Evolutionary conservation across 53 echinoderm and acorn worm species (phyloP).

Genomic region (Mesocentrotus franciscanus): DNA sequence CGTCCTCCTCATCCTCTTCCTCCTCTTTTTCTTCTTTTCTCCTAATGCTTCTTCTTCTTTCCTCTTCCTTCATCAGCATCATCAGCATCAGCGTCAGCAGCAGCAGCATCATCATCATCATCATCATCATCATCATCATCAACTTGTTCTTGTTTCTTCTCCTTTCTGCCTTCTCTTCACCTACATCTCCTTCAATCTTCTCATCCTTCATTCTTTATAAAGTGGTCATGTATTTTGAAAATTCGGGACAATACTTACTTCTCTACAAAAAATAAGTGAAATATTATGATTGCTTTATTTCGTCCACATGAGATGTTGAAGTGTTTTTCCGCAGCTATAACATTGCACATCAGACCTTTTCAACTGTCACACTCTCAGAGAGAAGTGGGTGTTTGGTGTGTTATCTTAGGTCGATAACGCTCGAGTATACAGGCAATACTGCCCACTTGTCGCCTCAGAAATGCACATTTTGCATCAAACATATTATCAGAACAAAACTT

Average conservation of each 20-base stretch:
- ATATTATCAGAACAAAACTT: neutral
- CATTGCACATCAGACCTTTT: neutral
- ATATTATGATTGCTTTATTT: neutral
- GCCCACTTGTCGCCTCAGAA: neutral
- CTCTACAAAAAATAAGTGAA: neutral
- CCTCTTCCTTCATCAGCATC: neutral
- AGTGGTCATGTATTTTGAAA: neutral
- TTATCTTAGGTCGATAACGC: neutral
- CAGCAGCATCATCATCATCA: too few species aligned
- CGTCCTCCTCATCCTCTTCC: too few species aligned
- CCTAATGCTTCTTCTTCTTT: too few species aligned
- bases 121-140: too few species aligned
- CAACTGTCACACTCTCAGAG: neutral
- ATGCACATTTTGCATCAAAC: neutral
- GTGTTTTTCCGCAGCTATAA: neutral
- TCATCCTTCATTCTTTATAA: neutral
- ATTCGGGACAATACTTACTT: neutral
- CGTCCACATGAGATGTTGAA: neutral
- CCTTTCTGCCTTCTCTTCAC: too few species aligned
- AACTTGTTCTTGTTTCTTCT: too few species aligned
- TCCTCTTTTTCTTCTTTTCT: too few species aligned
- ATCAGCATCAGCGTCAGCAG: too few species aligned
- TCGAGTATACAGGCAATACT: neutral
- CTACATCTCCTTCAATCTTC: too few species aligned
- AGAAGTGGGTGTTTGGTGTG: neutral